Evolutionary conservation across 2,113 vertebrate species (phyloP), one percentile per base, ranked within the genome.

Genomic region (Otocyon megalotis): DNA sequence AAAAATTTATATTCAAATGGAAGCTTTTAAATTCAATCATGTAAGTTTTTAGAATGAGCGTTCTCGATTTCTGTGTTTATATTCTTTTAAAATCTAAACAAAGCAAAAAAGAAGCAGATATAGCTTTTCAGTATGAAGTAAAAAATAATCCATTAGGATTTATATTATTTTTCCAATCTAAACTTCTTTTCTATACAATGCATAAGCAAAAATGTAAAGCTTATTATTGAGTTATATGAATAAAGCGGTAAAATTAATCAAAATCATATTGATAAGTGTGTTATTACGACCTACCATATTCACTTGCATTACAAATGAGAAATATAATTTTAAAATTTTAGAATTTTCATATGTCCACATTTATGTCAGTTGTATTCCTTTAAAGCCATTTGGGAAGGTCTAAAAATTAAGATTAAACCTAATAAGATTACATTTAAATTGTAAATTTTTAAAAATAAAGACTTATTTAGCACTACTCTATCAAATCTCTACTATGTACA

Each of bases 371-470:
- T 58, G 32, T 95, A 69, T 67, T 95, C 50, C 48, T 62, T n/a
- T 79, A 58, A 72, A 48, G 60, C 2, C 48, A 43, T 35, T 90
- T 65, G 4, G n/a, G 11, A 60, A 93, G 79, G 10, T 65, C 26
- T 95, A 65, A 87, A 24, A 84, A 9, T 43, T 87, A 85, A 89
- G 43, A 81, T 72, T 79, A 90, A 20, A 12, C 63, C 95, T 62
- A 32, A 86, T 32, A 89, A 65, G 37, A 69, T 69, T 86, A 43
- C 26, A 65, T 76, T 95, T 67, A 53, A 63, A 28, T 50, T 90
- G 13, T 53, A 2, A 4, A 63, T 74, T 85, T 56, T 32, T 3
- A 28, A 84, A 90, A 85, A 37, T 83, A 74, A 67, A 37, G 37
- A 63, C 24, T 17, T 28, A 43, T 19, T 89, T 90, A 63, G 6